Percentiles rank a stretch among this genome's conserved stretches.
phyloP scores from a whole-genome alignment of 1,140 invertebrate species.

The Helicoverpa armigera region DNA sequence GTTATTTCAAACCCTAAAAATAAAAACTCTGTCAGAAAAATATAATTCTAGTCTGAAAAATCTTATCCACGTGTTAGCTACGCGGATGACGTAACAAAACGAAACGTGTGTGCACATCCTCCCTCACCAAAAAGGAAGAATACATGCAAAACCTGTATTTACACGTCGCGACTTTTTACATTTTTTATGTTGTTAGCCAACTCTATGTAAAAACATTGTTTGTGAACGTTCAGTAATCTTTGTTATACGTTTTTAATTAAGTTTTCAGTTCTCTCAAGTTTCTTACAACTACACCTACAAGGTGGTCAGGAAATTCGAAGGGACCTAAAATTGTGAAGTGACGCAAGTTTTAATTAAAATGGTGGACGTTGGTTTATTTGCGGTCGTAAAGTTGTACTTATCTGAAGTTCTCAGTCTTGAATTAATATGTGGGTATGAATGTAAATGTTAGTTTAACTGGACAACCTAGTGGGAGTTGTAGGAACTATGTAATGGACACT shows the following conservation, averaged over 20 bases:
- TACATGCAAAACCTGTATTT: constrained; percentile 26
- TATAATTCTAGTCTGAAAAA: not conserved
- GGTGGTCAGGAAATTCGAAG: constrained; percentile 56
- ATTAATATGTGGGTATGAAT: constrained; percentile 7
- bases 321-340: constrained; percentile 50
- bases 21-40: too few relatives aligned
- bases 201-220: constrained; percentile 43
- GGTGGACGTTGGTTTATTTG: constrained; percentile 56
- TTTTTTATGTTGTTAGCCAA: constrained; percentile 48
- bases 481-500: not conserved
- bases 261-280: not conserved
- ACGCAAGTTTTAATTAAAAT: constrained; percentile 70
- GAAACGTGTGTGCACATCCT: constrained; percentile 17
- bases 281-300: constrained; percentile 50
- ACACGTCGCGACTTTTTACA: constrained; percentile 28
- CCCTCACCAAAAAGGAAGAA: not conserved
- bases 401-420: constrained; percentile 32
- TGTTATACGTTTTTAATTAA: constrained; percentile 42
- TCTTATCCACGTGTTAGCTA: not conserved
- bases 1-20: too few relatives aligned
- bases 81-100: constrained; percentile 9
- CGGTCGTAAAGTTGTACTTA: constrained; percentile 35
- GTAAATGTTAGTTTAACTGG: constrained; percentile 3
- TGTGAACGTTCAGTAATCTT: constrained; percentile 40
- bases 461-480: not conserved